Evolutionary conservation across 2,888 invertebrate species (phyloP).

Genomic region (Prionchulus punctatus): DNA sequence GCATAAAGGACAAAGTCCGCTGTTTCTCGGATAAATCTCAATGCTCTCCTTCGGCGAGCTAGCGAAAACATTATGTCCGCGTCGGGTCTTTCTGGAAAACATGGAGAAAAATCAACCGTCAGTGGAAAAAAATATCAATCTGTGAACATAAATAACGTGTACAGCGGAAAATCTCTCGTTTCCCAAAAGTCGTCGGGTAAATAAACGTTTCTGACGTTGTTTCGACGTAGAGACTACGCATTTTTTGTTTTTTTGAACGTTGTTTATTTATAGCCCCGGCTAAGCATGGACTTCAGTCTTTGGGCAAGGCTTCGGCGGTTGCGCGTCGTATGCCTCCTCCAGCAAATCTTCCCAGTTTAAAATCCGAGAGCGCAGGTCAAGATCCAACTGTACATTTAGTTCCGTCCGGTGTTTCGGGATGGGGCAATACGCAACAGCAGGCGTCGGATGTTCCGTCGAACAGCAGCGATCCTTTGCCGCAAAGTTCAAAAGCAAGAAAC

Average conservation of each 20-base stretch:
- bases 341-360: constrained; percentile 94
- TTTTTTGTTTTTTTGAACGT: neutral
- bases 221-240: neutral
- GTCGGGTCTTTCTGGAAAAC: no score
- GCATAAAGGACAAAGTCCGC: no score
- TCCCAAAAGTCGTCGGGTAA: constrained; percentile 4
- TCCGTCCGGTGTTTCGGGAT: constrained; percentile 61
- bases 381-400: constrained; percentile 60
- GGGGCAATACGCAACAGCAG: constrained; percentile 41
- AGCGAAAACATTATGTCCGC: no score
- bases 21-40: no score
- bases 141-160: constrained; percentile 11
- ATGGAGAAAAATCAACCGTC: neutral
- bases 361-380: constrained; percentile 72
- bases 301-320: constrained; percentile 95
- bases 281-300: constrained; percentile 62
- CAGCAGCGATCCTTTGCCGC: no score
- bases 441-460: neutral
- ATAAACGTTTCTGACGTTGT: neutral
- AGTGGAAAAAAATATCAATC: constrained; percentile 9
- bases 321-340: constrained; percentile 72
- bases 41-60: no score
- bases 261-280: neutral
- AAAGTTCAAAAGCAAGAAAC: no score
- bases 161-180: constrained; percentile 10